Evolutionary conservation across 1,140 invertebrate genomes (phyloP).

Genomic region (Stenopsyche tienmushanensis): DNA sequence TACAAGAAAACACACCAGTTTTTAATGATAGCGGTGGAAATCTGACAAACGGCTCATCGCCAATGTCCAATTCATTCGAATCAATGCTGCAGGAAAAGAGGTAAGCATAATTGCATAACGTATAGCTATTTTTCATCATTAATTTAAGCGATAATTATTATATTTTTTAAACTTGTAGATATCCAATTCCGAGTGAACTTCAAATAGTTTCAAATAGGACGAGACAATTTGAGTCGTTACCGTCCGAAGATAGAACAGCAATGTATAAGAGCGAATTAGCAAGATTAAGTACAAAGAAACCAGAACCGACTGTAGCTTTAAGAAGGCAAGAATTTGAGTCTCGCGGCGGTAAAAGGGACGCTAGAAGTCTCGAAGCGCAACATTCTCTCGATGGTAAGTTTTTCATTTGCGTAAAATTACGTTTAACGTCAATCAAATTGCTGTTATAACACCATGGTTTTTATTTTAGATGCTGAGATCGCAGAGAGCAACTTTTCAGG

Average conservation of each 20-base stretch:
- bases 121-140: too few relatives aligned
- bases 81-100: constrained; percentile 49
- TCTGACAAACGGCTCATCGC: constrained; percentile 47
- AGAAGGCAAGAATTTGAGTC: constrained; percentile 74
- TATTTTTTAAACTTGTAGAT: constrained; percentile 50
- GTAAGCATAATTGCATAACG: too few relatives aligned
- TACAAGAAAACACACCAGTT: constrained; percentile 61
- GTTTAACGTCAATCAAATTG: not conserved
- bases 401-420: too few relatives aligned
- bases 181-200: constrained; percentile 56
- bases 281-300: constrained; percentile 65
- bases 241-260: constrained; percentile 61
- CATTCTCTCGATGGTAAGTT: constrained; percentile 50
- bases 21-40: constrained; percentile 50
- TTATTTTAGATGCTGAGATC: constrained; percentile 37
- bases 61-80: constrained; percentile 44
- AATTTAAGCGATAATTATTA: not conserved
- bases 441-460: not conserved
- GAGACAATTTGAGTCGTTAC: constrained; percentile 70
- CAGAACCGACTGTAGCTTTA: constrained; percentile 72
- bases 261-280: constrained; percentile 73
- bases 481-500: constrained; percentile 61
- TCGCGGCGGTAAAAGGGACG: constrained; percentile 48
- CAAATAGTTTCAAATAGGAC: constrained; percentile 71
- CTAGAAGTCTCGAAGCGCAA: constrained; percentile 53